Conservation (phyloP, 2,888 invertebrate genomes). For the Eristalis arbustorum region DNA sequence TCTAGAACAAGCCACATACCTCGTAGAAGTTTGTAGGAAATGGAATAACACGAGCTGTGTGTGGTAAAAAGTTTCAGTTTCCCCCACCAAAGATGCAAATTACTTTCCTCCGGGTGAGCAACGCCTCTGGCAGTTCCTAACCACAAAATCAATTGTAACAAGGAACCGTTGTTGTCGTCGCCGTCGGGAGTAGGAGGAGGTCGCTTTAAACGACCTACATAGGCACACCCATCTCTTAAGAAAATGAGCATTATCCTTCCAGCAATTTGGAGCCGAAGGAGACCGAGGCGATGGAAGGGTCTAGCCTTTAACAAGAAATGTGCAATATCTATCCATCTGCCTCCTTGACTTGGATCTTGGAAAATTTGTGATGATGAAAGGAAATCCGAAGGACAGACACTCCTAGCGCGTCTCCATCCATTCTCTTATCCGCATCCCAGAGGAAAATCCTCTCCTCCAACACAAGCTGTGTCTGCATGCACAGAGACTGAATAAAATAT, state of each 20-base stretch:
- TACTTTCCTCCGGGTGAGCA: constrained; percentile 56
- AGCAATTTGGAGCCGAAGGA: constrained; percentile 10
- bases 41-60: constrained; percentile 46
- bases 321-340: neutral
- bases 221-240: constrained; percentile 29
- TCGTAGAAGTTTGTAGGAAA: constrained; percentile 40
- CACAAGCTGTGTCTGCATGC: constrained; percentile 29
- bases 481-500: constrained; percentile 43
- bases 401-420: neutral
- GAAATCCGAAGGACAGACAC: neutral
- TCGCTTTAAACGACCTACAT: constrained; percentile 59
- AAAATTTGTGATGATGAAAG: constrained; percentile 21
- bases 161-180: constrained; percentile 37
- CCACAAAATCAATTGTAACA: constrained; percentile 62
- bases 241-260: constrained; percentile 47
- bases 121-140: constrained; percentile 40
- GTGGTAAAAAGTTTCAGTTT: constrained; percentile 43
- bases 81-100: constrained; percentile 64
- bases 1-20: constrained; percentile 64
- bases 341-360: constrained; percentile 8
- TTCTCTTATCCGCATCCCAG: constrained; percentile 1
- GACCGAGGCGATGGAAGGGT: neutral
- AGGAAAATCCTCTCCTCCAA: neutral
- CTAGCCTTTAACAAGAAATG: neutral
- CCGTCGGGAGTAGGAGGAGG: constrained; percentile 2